phyloP scores from a whole-genome alignment of 2,797 vertebrate species.

The Oceanodroma leucorhoa region DNA sequence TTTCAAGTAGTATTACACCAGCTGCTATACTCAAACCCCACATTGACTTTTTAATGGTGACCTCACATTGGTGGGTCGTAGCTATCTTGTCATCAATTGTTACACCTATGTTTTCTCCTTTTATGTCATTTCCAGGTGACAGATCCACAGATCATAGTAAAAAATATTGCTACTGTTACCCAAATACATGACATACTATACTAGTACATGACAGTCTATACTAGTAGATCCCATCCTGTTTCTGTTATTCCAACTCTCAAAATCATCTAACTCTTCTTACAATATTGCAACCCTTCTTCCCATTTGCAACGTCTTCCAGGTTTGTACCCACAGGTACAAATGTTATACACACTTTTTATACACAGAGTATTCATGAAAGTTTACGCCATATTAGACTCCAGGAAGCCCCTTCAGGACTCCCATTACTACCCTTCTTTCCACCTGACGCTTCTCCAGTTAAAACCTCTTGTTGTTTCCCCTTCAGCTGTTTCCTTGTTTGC shows the following conservation, averaged over 20 bases:
- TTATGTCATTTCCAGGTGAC: neutral
- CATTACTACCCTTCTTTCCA: neutral
- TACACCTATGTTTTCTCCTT: neutral
- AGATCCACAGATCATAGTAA: neutral
- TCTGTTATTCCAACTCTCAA: neutral
- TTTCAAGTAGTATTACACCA: neutral
- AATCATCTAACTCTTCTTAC: neutral
- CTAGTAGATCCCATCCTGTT: neutral
- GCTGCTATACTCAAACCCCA: neutral
- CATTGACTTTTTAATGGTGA: neutral
- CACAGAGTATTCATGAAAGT: neutral
- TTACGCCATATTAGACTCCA: neutral
- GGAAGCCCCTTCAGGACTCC: neutral
- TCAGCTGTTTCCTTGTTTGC: slow-evolving; percentile 1
- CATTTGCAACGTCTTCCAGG: neutral
- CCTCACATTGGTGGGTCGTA: neutral
- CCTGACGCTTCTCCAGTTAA: neutral
- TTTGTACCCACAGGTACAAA: neutral
- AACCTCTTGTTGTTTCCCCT: neutral
- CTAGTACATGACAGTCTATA: neutral
- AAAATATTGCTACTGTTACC: neutral
- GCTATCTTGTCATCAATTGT: neutral
- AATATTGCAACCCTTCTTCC: neutral
- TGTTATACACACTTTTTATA: neutral
- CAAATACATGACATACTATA: neutral